Conservation (phyloP, 2,888 invertebrate genomes). For the Acrobeloides nanus region DNA sequence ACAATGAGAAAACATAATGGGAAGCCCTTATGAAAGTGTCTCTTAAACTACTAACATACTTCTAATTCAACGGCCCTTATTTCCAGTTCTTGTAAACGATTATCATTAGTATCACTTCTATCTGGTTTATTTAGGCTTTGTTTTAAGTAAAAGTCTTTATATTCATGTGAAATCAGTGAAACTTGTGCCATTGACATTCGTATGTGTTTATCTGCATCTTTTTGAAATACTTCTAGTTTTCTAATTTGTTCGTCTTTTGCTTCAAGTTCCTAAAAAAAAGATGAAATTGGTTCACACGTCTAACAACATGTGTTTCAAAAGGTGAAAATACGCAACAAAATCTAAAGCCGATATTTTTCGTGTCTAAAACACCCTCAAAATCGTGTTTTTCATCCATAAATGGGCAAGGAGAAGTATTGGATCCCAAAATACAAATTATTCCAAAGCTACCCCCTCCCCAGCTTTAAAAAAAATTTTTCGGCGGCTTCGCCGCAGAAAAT, state of each 20-base stretch:
- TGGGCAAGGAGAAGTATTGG: no score
- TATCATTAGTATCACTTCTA: no score
- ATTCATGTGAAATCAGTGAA: neutral
- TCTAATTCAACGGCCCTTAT: constrained; percentile 27
- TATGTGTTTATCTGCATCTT: constrained; percentile 3
- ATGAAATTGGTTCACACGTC: no score
- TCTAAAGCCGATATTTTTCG: neutral
- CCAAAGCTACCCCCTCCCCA: no score
- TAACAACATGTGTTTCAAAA: no score
- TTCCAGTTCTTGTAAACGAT: constrained; percentile 17
- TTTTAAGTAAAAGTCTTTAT: neutral
- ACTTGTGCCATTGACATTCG: constrained; percentile 6
- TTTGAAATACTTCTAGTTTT: constrained; percentile 17
- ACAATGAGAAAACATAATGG: no score
- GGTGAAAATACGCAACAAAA: constrained; percentile 6
- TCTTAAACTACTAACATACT: no score
- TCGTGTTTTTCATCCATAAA: no score
- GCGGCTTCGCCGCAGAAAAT: no score
- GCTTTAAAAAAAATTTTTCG: no score
- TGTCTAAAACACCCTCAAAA: constrained; percentile 6
- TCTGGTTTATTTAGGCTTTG: neutral
- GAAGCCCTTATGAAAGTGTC: no score
- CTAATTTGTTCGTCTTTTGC: constrained; percentile 27
- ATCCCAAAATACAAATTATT: no score
- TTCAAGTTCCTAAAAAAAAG: constrained; percentile 31